phyloP scores from a whole-genome alignment of 2,113 vertebrate genomes.

The Nothoprocta perdicaria region DNA sequence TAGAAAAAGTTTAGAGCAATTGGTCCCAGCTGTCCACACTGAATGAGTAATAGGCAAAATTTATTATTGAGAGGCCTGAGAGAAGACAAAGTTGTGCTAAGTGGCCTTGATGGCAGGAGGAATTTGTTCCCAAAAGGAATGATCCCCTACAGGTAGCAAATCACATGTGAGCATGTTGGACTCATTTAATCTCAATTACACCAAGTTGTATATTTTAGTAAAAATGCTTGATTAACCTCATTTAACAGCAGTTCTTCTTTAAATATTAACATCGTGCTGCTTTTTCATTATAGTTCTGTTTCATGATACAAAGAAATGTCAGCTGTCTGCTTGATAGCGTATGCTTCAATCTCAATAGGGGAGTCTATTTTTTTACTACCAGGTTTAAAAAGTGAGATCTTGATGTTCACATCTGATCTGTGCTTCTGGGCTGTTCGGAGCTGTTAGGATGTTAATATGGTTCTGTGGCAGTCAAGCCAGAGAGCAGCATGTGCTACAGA shows the following conservation, averaged over 20 bases:
- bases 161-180: background rate
- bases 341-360: background rate
- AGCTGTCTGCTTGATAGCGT: background rate
- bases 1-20: background rate
- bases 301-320: background rate
- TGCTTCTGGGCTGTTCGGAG: background rate
- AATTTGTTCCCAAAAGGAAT: background rate
- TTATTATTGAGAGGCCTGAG: background rate
- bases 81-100: background rate
- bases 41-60: background rate
- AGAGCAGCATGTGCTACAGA: background rate
- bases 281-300: background rate
- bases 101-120: too few relatives aligned
- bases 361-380: background rate
- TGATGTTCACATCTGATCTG: background rate
- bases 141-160: background rate
- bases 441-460: background rate
- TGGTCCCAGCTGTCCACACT: background rate
- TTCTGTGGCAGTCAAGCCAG: conserved; percentile 6
- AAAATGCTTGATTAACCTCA: background rate
- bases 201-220: background rate
- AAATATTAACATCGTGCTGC: background rate
- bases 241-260: background rate
- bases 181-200: background rate
- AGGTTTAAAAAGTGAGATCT: background rate